A percentile compares a stretch with the other conserved stretches of the same genome.
Conservation (phyloP, 2,113 vertebrate genomes). For the Fregetta grallaria region DNA sequence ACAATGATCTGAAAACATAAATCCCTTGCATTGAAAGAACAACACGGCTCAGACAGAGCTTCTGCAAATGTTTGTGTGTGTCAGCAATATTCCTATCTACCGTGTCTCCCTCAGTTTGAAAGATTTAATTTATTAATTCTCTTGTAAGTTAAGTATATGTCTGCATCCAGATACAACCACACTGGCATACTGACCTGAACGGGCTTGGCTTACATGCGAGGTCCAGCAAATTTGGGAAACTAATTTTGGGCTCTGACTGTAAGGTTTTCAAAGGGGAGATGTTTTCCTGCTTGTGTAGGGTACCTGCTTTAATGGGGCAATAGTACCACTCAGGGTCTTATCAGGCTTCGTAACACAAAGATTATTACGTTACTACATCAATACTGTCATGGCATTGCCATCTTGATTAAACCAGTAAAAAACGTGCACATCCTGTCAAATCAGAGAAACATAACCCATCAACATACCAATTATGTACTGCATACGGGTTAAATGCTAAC, state of each 20-base stretch:
- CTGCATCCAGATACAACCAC: not conserved
- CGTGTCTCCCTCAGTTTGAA: not conserved
- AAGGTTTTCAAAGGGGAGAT: not conserved
- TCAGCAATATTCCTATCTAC: not conserved
- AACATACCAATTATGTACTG: not conserved
- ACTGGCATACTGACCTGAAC: accelerated
- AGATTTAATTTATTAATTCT: not conserved
- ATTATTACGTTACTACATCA: not conserved
- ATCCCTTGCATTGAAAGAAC: not conserved
- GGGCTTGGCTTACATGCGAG: not conserved
- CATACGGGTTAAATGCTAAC: not conserved
- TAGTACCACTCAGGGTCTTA: not conserved
- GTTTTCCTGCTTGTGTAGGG: not conserved
- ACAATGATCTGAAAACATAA: not conserved
- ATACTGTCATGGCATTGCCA: not conserved
- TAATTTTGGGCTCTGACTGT: not conserved
- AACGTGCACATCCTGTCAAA: not conserved
- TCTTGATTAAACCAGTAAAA: not conserved
- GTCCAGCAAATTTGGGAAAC: not conserved
- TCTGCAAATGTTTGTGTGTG: not conserved
- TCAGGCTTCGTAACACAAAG: not conserved
- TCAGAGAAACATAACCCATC: not conserved
- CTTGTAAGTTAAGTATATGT: not conserved
- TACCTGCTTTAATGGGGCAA: not conserved
- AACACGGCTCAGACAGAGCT: not conserved